These are phyloP conservation scores for Lobophora halterata DNA, from an alignment of 2,888 invertebrate species.

Conservation along the genomic window DNA sequence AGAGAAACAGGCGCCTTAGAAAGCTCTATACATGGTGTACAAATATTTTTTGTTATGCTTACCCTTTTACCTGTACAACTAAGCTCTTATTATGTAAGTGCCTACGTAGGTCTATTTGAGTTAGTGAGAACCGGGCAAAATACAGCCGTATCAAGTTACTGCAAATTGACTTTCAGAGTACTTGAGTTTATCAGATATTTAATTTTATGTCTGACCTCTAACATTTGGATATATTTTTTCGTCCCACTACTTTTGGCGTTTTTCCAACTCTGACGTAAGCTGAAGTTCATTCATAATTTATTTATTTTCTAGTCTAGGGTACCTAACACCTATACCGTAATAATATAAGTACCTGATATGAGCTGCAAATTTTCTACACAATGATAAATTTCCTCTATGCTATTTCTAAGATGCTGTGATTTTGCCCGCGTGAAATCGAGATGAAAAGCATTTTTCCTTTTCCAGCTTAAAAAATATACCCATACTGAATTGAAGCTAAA, in stretches of 20 bases:
- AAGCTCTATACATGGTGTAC: too few relatives aligned
- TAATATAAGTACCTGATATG: slow-evolving; percentile 25
- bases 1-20: too few relatives aligned
- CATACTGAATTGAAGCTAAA: too few relatives aligned
- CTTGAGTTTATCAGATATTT: slow-evolving; percentile 35
- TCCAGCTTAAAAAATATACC: too few relatives aligned
- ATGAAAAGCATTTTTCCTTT: too few relatives aligned
- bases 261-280: slow-evolving; percentile 55
- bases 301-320: slow-evolving; percentile 31
- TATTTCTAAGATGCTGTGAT: too few relatives aligned
- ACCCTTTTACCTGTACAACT: too few relatives aligned
- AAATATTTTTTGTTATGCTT: too few relatives aligned
- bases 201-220: slow-evolving; percentile 51
- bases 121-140: too few relatives aligned
- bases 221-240: slow-evolving; percentile 50
- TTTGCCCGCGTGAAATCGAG: too few relatives aligned
- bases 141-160: slow-evolving; percentile 20
- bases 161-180: slow-evolving; percentile 33
- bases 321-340: not conserved
- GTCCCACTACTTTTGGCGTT: slow-evolving; percentile 52
- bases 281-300: slow-evolving; percentile 54
- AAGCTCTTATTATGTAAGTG: too few relatives aligned
- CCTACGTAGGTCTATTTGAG: too few relatives aligned
- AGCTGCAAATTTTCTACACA: slow-evolving; percentile 12
- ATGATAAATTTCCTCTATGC: not conserved